Percentiles rank a stretch among this genome's conserved stretches.
Evolutionary conservation across 2,888 invertebrate genomes (phyloP).

Genomic region (Oegoconia quadripuncta): DNA sequence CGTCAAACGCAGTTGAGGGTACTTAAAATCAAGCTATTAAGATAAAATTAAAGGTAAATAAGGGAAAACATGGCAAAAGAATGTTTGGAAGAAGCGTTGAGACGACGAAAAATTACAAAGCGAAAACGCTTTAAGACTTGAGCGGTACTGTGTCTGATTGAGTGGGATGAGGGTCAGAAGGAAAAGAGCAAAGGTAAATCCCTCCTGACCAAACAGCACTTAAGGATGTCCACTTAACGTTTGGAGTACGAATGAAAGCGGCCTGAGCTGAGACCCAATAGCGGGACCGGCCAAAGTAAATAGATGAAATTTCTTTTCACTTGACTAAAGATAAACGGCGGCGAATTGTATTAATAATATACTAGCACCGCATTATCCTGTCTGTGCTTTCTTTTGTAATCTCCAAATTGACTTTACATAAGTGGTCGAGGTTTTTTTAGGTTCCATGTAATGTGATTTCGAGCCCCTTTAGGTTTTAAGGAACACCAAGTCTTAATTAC

Average conservation of each 20-base stretch:
- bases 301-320: conserved; percentile 58
- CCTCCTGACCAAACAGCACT: conserved; percentile 73
- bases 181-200: conserved; percentile 76
- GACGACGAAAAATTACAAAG: conserved; percentile 44
- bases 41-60: conserved; percentile 14
- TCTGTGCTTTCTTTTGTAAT: conserved; percentile 5
- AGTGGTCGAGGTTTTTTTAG: too few species aligned
- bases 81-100: conserved; percentile 4
- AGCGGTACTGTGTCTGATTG: conserved; percentile 55
- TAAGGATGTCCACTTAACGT: conserved; percentile 71
- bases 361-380: conserved; percentile 5
- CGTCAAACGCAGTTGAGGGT: conserved; percentile 13
- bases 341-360: conserved; percentile 36
- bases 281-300: conserved; percentile 54
- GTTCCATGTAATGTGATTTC: too few species aligned
- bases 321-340: conserved; percentile 31
- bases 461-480: too few species aligned
- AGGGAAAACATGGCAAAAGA: conserved; percentile 4
- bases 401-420: not conserved
- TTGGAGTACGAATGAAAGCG: conserved; percentile 54
- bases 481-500: too few species aligned
- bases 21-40: conserved; percentile 17
- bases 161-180: conserved; percentile 56
- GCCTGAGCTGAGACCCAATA: conserved; percentile 38
- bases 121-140: conserved; percentile 47